Conservation (phyloP, 2,888 invertebrate species). For the Euplagia quadripunctaria region DNA sequence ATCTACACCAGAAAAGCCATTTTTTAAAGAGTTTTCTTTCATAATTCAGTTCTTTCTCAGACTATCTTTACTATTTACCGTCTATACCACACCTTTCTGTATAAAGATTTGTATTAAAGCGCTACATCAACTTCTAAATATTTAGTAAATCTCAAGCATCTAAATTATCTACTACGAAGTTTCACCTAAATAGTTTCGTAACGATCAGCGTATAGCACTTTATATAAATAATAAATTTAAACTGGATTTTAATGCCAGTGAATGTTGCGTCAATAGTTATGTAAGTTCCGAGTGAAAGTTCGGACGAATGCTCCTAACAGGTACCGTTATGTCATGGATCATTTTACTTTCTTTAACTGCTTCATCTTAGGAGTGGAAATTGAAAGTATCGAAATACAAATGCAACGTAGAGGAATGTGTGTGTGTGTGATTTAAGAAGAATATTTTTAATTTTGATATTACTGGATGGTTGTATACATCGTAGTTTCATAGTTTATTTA, state of each 20-base stretch:
- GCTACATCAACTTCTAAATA: no score
- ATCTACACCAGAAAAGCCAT: no score
- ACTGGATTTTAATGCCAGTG: constrained; percentile 42
- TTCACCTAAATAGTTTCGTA: constrained; percentile 14
- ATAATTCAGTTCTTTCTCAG: no score
- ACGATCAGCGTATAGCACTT: constrained; percentile 30
- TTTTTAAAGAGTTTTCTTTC: no score
- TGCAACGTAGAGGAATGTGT: background rate
- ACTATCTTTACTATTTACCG: no score
- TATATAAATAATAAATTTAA: constrained; percentile 49
- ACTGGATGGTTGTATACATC: background rate
- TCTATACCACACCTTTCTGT: no score
- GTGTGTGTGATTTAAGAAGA: background rate
- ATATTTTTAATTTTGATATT: background rate
- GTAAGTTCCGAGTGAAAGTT: constrained; percentile 68
- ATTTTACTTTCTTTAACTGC: constrained; percentile 55
- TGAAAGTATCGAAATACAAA: constrained; percentile 27
- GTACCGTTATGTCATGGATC: constrained; percentile 63
- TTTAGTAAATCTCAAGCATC: background rate
- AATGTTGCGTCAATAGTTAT: constrained; percentile 50
- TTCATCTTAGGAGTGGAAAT: constrained; percentile 36
- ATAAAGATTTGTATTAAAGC: no score
- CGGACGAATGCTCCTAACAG: constrained; percentile 43
- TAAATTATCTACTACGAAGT: background rate
- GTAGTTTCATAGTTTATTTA: no score